Percentiles rank a stretch among this genome's conserved stretches.
phyloP scores from a whole-genome alignment of 2,797 vertebrate genomes.

The Crenichthys baileyi region DNA sequence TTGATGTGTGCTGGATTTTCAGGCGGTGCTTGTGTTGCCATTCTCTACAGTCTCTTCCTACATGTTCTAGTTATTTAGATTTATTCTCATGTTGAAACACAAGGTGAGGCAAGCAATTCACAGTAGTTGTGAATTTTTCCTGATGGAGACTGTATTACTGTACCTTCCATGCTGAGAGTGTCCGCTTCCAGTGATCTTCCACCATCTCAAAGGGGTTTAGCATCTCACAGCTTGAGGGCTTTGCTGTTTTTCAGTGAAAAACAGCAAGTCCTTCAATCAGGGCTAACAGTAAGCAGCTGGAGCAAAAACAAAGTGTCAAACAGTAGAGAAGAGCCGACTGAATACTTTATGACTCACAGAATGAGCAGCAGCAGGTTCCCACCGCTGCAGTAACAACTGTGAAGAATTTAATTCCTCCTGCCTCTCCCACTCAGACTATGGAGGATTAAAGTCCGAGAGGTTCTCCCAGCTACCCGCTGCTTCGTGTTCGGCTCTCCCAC shows the following conservation, averaged over 20 bases:
- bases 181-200: constrained; percentile 7
- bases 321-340: constrained; percentile 32
- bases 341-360: constrained; percentile 60
- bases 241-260: constrained; percentile 30
- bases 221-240: constrained; percentile 32
- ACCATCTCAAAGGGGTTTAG: constrained; percentile 39
- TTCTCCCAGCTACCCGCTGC: constrained; percentile 64
- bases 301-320: constrained; percentile 51
- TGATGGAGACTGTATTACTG: neutral
- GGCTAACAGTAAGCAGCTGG: constrained; percentile 35
- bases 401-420: constrained; percentile 72
- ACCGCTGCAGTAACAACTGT: constrained; percentile 72
- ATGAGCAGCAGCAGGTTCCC: constrained; percentile 72
- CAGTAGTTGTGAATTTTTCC: neutral
- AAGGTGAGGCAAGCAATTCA: neutral
- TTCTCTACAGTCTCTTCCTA: neutral
- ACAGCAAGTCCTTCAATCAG: constrained; percentile 40
- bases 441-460: constrained; percentile 66
- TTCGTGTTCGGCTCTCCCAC: constrained; percentile 36
- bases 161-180: constrained; percentile 15
- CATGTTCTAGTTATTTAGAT: constrained; percentile 4
- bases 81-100: neutral
- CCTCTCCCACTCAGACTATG: constrained; percentile 51
- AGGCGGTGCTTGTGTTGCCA: neutral
- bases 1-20: neutral